A percentile compares a stretch with the other conserved stretches of the same genome.
phyloP scores from a whole-genome alignment of 1,140 invertebrate genomes.

The Sogatella furcifera region DNA sequence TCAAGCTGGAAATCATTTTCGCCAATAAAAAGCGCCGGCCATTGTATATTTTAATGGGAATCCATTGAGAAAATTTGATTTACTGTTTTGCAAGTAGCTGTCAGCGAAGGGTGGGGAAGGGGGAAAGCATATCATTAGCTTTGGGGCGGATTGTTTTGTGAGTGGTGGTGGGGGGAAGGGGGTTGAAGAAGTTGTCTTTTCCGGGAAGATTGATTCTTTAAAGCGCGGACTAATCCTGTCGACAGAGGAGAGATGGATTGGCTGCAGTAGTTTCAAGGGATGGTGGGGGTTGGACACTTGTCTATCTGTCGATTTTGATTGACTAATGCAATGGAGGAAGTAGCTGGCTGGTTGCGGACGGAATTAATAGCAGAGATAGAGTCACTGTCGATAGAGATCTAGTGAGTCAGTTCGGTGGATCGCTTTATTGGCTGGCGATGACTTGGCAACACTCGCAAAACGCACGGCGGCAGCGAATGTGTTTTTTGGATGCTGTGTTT shows the following conservation, averaged over 20 bases:
- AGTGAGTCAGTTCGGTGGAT: background rate
- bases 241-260: background rate
- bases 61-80: no score
- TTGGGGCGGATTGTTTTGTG: background rate
- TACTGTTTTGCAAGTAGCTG: no score
- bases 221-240: background rate
- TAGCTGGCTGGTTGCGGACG: background rate
- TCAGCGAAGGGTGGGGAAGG: no score
- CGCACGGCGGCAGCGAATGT: background rate
- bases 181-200: background rate
- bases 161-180: background rate
- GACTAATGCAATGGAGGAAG: background rate
- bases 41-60: no score
- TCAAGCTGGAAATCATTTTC: no score
- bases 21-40: no score
- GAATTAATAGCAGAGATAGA: background rate
- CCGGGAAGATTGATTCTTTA: background rate
- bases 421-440: background rate
- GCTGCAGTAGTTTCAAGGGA: no score
- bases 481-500: background rate
- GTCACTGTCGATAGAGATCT: background rate
- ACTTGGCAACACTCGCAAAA: background rate
- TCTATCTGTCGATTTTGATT: background rate
- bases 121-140: no score
- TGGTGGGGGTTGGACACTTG: no score